Percentiles rank a stretch among this genome's conserved stretches.
Evolutionary conservation across 2,797 vertebrate genomes (phyloP).

Genomic region (Coccyzus lansbergi): DNA sequence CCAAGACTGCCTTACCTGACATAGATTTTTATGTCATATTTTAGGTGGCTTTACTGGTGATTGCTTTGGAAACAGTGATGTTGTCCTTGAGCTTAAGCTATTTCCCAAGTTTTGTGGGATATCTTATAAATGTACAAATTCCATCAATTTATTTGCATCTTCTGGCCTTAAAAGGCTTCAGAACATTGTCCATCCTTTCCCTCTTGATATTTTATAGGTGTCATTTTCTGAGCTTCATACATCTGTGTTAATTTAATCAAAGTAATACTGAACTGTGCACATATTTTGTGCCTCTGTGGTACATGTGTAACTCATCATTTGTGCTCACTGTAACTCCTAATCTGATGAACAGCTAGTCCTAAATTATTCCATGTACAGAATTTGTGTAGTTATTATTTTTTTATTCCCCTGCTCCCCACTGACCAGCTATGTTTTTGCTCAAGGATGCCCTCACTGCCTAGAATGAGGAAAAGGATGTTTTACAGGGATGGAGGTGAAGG

Average conservation of each 20-base stretch:
- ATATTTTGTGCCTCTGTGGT: not conserved
- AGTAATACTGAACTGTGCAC: not conserved
- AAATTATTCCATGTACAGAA: not conserved
- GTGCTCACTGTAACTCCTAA: not conserved
- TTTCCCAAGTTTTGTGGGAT: not conserved
- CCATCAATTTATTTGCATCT: not conserved
- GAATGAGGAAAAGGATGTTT: not conserved
- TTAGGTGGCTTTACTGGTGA: not conserved
- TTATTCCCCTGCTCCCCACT: not conserved
- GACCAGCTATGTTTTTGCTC: not conserved
- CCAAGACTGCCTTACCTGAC: not conserved
- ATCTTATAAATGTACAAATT: not conserved
- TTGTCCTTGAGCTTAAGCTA: not conserved
- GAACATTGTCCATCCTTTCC: not conserved
- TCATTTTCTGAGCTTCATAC: not conserved
- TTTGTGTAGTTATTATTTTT: not conserved
- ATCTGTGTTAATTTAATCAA: not conserved
- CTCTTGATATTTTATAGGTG: not conserved
- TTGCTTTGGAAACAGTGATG: not conserved
- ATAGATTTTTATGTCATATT: conserved; percentile 2
- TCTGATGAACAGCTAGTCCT: not conserved
- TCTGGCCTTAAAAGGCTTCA: not conserved
- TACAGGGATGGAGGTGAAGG: not conserved
- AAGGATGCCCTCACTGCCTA: not conserved
- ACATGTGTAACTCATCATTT: not conserved